phyloP scores from a whole-genome alignment of 1,140 invertebrate genomes.

The Drosophila quadrilineata region DNA sequence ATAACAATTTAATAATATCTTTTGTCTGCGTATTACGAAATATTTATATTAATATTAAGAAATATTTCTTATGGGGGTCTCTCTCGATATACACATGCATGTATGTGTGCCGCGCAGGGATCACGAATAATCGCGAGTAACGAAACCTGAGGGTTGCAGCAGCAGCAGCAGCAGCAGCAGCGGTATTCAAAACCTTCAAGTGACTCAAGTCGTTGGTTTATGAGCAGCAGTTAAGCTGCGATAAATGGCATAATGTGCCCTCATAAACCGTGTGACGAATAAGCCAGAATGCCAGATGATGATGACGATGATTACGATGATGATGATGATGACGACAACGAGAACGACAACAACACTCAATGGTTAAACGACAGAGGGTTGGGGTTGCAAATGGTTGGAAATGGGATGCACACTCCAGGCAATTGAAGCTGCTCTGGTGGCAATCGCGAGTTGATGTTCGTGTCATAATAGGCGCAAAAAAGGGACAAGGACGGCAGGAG shows the following conservation, averaged over 20 bases:
- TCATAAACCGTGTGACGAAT: constrained; percentile 65
- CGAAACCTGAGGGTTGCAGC: neutral
- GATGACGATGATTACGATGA: neutral
- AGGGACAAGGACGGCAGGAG: neutral
- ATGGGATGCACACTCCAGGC: constrained; percentile 30
- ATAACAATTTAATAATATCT: no score
- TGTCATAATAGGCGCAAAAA: constrained; percentile 75
- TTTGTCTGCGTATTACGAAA: no score
- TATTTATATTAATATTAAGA: no score
- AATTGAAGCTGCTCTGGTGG: constrained; percentile 70
- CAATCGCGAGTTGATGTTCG: constrained; percentile 35
- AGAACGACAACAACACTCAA: neutral
- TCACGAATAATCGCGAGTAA: no score
- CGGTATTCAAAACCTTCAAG: constrained; percentile 5
- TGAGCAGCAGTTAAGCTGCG: constrained; percentile 72
- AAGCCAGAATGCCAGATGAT: neutral
- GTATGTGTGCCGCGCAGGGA: no score
- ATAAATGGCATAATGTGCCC: constrained; percentile 77
- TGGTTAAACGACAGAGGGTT: neutral
- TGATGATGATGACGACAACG: neutral
- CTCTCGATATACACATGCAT: no score
- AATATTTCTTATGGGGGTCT: no score
- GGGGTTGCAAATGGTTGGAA: neutral
- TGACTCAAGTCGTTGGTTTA: constrained; percentile 52
- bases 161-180: neutral